Evolutionary conservation across 2,797 vertebrate species (phyloP).

Genomic region (Channallabes apus): DNA sequence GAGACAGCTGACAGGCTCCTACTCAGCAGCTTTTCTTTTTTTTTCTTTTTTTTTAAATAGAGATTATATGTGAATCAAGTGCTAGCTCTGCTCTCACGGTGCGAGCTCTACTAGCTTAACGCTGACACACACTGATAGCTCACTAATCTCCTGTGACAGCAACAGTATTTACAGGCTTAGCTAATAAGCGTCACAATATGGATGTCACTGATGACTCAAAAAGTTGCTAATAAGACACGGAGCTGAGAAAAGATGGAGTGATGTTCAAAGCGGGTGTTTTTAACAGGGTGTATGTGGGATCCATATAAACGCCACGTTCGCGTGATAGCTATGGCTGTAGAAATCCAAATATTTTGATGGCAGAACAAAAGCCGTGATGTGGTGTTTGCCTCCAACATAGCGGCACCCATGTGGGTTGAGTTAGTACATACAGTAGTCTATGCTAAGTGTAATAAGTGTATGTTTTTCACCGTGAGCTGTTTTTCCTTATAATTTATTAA

Average conservation of each 20-base stretch:
- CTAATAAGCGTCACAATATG: neutral
- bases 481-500: neutral
- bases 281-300: neutral
- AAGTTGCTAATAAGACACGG: neutral
- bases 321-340: neutral
- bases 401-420: neutral
- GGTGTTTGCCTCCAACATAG: neutral
- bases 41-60: neutral
- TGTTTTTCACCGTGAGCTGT: neutral
- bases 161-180: slow-evolving; percentile 23
- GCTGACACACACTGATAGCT: neutral
- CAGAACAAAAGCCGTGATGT: neutral
- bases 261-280: neutral
- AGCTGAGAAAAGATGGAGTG: neutral
- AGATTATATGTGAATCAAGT: neutral
- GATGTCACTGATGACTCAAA: neutral
- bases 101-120: slow-evolving; percentile 7
- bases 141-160: slow-evolving; percentile 15
- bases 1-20: neutral
- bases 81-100: slow-evolving; percentile 4
- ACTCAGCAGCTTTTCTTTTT: neutral
- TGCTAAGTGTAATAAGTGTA: neutral
- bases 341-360: neutral
- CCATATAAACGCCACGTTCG: neutral
- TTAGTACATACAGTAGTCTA: neutral